Evolutionary conservation across 2,797 vertebrate species (phyloP), one percentile per base, ranked within the genome.

Genomic region (Takifugu ocellatus): DNA sequence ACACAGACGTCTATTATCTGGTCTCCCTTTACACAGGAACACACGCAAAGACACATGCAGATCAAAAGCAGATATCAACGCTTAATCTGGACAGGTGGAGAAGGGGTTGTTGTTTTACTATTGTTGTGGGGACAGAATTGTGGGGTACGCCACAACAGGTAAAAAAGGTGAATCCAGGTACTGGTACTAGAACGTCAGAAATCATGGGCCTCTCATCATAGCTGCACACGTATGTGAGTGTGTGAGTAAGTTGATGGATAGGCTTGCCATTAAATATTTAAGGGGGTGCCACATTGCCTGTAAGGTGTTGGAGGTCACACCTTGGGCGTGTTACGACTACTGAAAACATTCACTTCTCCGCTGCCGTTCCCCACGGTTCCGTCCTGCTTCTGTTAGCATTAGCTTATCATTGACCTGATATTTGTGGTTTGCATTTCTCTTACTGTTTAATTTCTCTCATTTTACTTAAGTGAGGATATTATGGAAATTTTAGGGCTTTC

Each of bases 11-110:
- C 85, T 71, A 87, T 90, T 89, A 83, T 90, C 70, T 29, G 69
- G 81, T 88, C 84, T 91, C 90, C 73, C 60, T 84, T 92, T 92
- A 90, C 90, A 79, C 68, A 6, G 51, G 51, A 36, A 63, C 62
- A 59, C 73, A 81, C 14, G 42, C 72, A 76, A 54, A 68, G 51
- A 70, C 64, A 59, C 49, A 29, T 17, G 50, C n/a, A n/a, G n/a
- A n/a, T n/a, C 57, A 26, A 3, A 57, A 54, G 68, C 66, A 56
- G 56, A 39, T 17, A 16, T 46, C 44, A 1, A 9, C 25, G 11
- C 47, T 65, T 43, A 14, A 5, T 26, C 25, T n/a, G 39, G 24
- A 46, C 54, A 45, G 17, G 24, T 2, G 2, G 3, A 33, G 8
- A 33, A 33, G 36, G 36, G 36, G 2, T 39, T 12, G 36, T 14